Evolutionary conservation across 23 tunicate genomes (phyloP), one percentile per base, ranked within the genome.

Genomic region (Botrylloides violaceus): DNA sequence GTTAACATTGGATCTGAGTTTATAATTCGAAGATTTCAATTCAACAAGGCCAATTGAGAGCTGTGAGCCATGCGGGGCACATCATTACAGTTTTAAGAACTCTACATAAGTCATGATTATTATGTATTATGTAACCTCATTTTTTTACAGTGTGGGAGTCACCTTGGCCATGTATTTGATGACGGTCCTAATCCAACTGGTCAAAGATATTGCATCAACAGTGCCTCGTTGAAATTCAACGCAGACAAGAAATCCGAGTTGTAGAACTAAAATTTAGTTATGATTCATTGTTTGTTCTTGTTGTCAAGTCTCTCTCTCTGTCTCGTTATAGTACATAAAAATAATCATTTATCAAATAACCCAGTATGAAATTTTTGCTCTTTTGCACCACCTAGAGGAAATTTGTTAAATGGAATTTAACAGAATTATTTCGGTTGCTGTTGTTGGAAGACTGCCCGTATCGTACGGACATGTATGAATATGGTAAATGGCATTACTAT

Each of bases 181-280:
- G 95, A 87, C 39, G 95, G 95, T 18, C 90, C 90, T 3, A 34
- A 62, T 1, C 87, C 82, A 25, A 66, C 82, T 0, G 87, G 95
- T 6, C 76, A 80, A 39, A 58, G 95, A 61, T 87, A 64, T 71
- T 87, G 95, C 66, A 87, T 87, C 66, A 87, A 87, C 66, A 87
- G 95, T 37, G 95, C 95, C 24, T 77, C 83, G 2, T 59, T 87
- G n/a, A 23, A 53, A 12, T 87, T 87, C 48, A 66, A 87, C 20
- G 70, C 23, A 4, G 80, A 85, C 29, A 61, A 61, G 22, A 61
- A 61, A 36, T 36, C 71, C 15, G 61, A 61, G 61, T 24, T 57
- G 3, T 55, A 57, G 50, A 60, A 47, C 18, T 12, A 47, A 47
- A 12, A 47, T 18, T 18, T 12, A 12, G 18, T 47, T 12, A 47